phyloP scores from a whole-genome alignment of 1,140 invertebrate genomes.

The Meteorus sp. region DNA sequence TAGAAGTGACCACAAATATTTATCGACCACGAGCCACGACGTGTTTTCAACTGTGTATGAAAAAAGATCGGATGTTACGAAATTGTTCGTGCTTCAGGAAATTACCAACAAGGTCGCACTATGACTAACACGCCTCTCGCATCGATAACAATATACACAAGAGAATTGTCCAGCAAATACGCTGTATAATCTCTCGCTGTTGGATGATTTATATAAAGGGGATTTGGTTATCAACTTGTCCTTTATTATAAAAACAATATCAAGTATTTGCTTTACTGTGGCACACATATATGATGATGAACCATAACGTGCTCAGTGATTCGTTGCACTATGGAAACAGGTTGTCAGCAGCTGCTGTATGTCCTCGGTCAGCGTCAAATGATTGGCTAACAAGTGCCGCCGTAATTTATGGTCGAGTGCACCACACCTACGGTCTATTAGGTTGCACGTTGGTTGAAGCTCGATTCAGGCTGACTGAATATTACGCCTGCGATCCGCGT shows the following conservation, averaged over 20 bases:
- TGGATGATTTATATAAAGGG: too few species aligned
- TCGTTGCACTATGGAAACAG: conserved; percentile 24
- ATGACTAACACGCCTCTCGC: too few species aligned
- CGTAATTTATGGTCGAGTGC: conserved; percentile 43
- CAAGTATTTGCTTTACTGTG: neutral
- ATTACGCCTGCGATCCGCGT: neutral
- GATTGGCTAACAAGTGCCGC: conserved; percentile 43
- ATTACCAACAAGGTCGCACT: neutral
- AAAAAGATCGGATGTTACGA: too few species aligned
- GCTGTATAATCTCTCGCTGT: too few species aligned
- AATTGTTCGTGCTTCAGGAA: too few species aligned
- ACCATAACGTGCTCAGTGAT: neutral
- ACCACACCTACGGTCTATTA: conserved; percentile 39
- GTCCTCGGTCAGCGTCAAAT: conserved; percentile 17
- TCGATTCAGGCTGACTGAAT: conserved; percentile 15
- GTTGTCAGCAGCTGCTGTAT: conserved; percentile 35
- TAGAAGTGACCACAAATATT: too few species aligned
- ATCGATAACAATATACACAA: too few species aligned
- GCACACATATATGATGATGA: neutral
- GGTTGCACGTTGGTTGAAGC: conserved; percentile 34
- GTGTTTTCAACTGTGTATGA: too few species aligned
- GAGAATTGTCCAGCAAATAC: too few species aligned
- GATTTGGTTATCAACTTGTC: too few species aligned
- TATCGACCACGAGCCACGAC: too few species aligned
- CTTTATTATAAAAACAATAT: too few species aligned